These are phyloP conservation scores for Drosophila stalkeri DNA, from an alignment of 2,888 invertebrate genomes.

Conservation along the genomic window DNA sequence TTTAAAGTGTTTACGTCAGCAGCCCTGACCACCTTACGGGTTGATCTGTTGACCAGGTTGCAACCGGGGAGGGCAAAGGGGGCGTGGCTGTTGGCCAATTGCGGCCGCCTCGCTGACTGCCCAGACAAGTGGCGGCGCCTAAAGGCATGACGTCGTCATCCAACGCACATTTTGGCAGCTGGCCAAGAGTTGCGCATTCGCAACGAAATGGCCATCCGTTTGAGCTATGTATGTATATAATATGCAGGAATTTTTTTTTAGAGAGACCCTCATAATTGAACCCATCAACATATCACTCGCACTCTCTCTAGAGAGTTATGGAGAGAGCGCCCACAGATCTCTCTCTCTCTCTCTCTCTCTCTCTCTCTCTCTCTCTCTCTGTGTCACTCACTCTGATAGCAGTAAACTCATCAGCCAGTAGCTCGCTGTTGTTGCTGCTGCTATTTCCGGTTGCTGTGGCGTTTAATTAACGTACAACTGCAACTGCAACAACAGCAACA, in stretches of 20 bases:
- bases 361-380: background rate
- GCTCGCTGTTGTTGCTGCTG: constrained; percentile 29
- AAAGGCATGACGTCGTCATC: constrained; percentile 71
- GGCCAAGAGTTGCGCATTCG: constrained; percentile 65
- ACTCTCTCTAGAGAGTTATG: constrained; percentile 2
- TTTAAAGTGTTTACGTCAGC: constrained; percentile 75
- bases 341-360: background rate
- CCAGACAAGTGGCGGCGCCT: constrained; percentile 66
- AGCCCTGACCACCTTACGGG: constrained; percentile 73
- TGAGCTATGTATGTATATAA: constrained; percentile 5
- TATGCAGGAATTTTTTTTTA: constrained; percentile 44
- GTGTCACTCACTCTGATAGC: constrained; percentile 7
- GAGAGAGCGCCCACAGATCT: background rate
- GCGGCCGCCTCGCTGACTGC: constrained; percentile 53
- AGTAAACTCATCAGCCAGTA: constrained; percentile 50
- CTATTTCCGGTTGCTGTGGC: constrained; percentile 51
- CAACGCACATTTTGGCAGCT: constrained; percentile 52
- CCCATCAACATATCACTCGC: constrained; percentile 26
- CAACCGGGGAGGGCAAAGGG: background rate
- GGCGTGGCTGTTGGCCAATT: constrained; percentile 26
- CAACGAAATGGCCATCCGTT: constrained; percentile 19
- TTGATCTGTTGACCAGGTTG: constrained; percentile 12
- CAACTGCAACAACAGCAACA: constrained; percentile 13
- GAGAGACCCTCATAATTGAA: constrained; percentile 43
- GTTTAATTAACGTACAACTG: constrained; percentile 52